Conservation (phyloP, 1,140 invertebrate genomes). For the Euglossa dilemma region DNA sequence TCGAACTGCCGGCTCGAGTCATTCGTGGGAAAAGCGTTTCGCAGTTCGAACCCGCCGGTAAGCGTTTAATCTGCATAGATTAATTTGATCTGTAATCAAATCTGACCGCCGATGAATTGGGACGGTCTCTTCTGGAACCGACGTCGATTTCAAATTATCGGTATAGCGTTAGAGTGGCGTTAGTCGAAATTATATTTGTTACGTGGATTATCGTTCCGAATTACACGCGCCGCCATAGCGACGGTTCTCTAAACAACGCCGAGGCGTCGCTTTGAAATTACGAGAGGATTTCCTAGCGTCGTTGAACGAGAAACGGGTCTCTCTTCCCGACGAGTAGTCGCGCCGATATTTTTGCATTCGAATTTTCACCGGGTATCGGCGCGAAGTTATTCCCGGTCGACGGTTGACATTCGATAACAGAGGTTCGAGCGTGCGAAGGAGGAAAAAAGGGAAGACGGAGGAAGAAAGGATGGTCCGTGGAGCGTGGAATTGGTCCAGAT, state of each 20-base stretch:
- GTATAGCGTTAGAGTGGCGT: background rate
- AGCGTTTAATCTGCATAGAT: conserved; percentile 57
- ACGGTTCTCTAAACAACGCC: background rate
- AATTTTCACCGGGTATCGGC: too few species aligned
- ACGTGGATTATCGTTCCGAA: background rate
- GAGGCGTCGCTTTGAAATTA: too few species aligned
- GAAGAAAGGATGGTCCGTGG: conserved; percentile 26
- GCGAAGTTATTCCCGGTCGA: too few species aligned
- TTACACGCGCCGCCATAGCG: background rate
- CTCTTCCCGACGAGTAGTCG: too few species aligned
- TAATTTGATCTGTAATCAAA: conserved; percentile 57
- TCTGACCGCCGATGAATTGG: conserved; percentile 51
- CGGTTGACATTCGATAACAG: too few species aligned
- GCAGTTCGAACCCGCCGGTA: conserved; percentile 25
- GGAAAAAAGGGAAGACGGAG: too few species aligned
- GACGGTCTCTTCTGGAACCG: conserved; percentile 21
- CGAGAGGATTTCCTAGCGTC: too few species aligned
- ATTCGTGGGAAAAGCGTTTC: conserved; percentile 48
- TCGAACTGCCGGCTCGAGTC: conserved; percentile 40
- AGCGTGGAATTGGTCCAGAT: conserved; percentile 32
- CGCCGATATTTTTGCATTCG: too few species aligned
- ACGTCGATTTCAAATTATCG: conserved; percentile 42
- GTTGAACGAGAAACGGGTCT: too few species aligned
- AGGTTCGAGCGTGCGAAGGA: too few species aligned
- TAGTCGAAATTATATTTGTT: conserved; percentile 22